phyloP scores from a whole-genome alignment of 2,888 invertebrate species.

The Nomada hirtipes region DNA sequence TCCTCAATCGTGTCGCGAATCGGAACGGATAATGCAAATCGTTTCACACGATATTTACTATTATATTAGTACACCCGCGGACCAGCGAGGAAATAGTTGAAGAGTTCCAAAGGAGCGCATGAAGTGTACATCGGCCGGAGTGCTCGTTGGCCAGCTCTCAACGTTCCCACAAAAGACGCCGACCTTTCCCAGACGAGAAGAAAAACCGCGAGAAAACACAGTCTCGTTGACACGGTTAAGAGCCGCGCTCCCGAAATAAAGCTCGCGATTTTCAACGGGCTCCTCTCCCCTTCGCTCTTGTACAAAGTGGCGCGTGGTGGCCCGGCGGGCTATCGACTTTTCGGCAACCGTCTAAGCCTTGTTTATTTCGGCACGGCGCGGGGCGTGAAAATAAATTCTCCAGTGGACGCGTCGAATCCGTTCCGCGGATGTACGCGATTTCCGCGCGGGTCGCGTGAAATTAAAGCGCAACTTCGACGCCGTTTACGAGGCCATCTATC shows the following conservation, averaged over 20 bases:
- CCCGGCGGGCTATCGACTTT: constrained; percentile 44
- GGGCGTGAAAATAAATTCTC: constrained; percentile 35
- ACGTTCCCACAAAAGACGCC: not conserved
- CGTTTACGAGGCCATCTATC: constrained; percentile 65
- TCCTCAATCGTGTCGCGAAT: too few relatives aligned
- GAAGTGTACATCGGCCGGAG: not conserved
- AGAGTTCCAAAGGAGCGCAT: not conserved
- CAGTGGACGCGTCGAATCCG: constrained; percentile 43
- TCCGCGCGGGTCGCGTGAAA: constrained; percentile 39
- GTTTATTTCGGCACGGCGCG: constrained; percentile 39
- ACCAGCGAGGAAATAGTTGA: not conserved
- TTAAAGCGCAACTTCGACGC: constrained; percentile 59
- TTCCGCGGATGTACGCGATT: constrained; percentile 46
- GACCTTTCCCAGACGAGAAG: not conserved
- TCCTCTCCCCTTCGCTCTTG: not conserved
- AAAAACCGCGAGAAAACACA: not conserved
- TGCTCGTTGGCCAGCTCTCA: not conserved
- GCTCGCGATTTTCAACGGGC: constrained; percentile 30
- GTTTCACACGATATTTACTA: too few relatives aligned
- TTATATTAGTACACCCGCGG: too few relatives aligned
- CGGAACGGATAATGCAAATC: too few relatives aligned
- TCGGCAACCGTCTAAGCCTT: constrained; percentile 47
- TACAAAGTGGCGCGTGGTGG: constrained; percentile 14
- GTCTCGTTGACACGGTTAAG: constrained; percentile 32
- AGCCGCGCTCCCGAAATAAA: constrained; percentile 29